Evolutionary conservation across 2,888 invertebrate species (phyloP), one percentile per base, ranked within the genome.

Genomic region (Andrena bicolor): DNA sequence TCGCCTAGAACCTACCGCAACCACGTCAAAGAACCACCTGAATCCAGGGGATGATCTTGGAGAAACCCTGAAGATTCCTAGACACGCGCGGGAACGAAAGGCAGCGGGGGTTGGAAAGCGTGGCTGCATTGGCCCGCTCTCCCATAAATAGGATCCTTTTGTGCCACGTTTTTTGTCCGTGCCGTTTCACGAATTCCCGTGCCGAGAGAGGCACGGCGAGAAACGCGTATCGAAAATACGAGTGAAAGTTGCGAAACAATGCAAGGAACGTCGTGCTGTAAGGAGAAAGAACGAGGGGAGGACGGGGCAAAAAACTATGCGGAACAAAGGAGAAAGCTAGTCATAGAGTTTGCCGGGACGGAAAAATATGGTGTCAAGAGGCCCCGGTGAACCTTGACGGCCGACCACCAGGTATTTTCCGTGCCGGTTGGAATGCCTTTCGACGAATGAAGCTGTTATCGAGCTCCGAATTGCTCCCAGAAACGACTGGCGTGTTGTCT

Each of bases 211-310:
- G 74, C 58, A 68, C 63, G 32, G 70, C 78, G 73, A 56, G 75
- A 80, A 80, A 75, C 76, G 72, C 76, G 76, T 74, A 77, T 85
- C 77, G 80, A 76, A 84, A 88, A 85, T 88, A 85, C 88, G 85
- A 88, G 92, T 89, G 92, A 92, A 92, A 92, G 92, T 92, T 91
- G 86, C 88, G 90, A 91, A 91, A 92, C 92, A 92, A 92, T 91
- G 90, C 90, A 60, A 88, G 86, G 87, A 90, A 90, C 86, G 88
- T 75, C 53, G 60, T 32, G 72, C 60, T 7, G 65, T 63, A 82
- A 85, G 76, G 61, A 82, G 78, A 83, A 81, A 81, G 79, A 76
- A 78, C 68, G 82, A 74, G 71, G 64, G 63, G 73, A 66, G 73
- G 72, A 76, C 41, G 69, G 51, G n/a, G 32, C 20, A 79, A 80